A percentile compares a stretch with the other conserved stretches of the same genome.
Evolutionary conservation across 2,888 invertebrate genomes (phyloP).

Genomic region (Stenotaenia linearis): DNA sequence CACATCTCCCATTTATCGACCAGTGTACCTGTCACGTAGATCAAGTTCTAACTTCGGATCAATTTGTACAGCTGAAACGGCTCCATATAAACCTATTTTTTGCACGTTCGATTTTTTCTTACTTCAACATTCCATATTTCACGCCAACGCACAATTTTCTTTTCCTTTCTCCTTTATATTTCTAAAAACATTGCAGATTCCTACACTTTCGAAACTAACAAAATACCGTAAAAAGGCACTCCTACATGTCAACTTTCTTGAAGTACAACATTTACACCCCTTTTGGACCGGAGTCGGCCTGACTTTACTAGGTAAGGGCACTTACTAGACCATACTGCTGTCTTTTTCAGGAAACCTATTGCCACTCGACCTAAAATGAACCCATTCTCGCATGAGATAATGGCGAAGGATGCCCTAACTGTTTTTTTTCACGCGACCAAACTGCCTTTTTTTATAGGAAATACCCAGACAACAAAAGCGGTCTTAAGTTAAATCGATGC

Average conservation of each 20-base stretch:
- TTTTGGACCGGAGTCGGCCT: neutral
- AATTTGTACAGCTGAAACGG: conserved; percentile 16
- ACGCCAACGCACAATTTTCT: neutral
- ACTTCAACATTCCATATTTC: neutral
- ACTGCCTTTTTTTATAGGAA: conserved; percentile 1
- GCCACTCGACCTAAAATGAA: conserved; percentile 26
- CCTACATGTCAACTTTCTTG: neutral
- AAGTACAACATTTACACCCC: neutral
- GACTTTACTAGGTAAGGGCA: neutral
- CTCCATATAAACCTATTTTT: conserved; percentile 12
- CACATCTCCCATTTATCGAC: conserved; percentile 24
- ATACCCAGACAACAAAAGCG: conserved; percentile 9
- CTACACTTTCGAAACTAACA: neutral
- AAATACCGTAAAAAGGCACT: neutral
- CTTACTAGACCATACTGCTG: neutral
- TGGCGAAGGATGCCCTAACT: conserved; percentile 3
- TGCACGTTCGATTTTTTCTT: neutral
- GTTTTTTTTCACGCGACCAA: conserved; percentile 22
- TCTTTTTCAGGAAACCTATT: conserved; percentile 17
- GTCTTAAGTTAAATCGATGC: conserved; percentile 26
- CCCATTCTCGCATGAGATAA: conserved; percentile 22
- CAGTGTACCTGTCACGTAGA: conserved; percentile 20
- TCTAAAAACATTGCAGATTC: neutral
- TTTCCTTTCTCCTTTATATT: neutral
- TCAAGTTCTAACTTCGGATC: conserved; percentile 21